Base-by-base conservation (phyloP, 64 coral and sea anemone genomes). In the Cladopsammia gracilis region DNA sequence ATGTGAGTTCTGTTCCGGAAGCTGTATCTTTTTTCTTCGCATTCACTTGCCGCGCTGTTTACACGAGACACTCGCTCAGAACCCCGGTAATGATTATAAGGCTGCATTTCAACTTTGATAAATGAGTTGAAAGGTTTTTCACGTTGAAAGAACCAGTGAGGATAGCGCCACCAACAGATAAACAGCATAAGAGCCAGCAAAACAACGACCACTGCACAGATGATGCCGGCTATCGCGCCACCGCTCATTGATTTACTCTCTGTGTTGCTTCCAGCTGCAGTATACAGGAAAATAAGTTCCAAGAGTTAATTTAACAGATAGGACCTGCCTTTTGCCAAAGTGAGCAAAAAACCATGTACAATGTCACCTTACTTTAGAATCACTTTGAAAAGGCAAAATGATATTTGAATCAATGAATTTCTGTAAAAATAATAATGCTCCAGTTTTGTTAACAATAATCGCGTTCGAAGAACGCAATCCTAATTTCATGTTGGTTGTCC, bases 61-160 rank as follows among this genome's bases (percentile, higher is more conserved):
- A 94, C 73, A 4, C 92, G 86, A 51, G 90, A 96, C 4, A 85
- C 15, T 11, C 86, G 72, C 62, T 80, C 71, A 6, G 50, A 24
- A 6, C 57, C 51, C 10, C 65, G 78, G 46, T 72, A 46, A 9
- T 78, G 82, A 23, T 81, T 78, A 48, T 93, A 86, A 7, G 92
- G 92, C 57, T 81, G 68, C 49, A 98, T 25, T 64, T 98, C 96
- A 45, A 92, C 85, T 47, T 92, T 92, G 56, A 98, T 98, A n/a
- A 98, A 98, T 25, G 86, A 69, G 58, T 98, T 93, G 54, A 98
- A 94, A 16, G 92, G 86, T 7, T 92, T 88, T 54, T 98, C 79
- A 22, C 91, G 87, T 7, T 94, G 92, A n/a, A 75, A 73, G 8
- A 91, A 78, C 78, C 81, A 90, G 47, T 88, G 64, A 67, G 72